Conservation (phyloP, 2,113 vertebrate genomes). For the Potamarius usumacintae region DNA sequence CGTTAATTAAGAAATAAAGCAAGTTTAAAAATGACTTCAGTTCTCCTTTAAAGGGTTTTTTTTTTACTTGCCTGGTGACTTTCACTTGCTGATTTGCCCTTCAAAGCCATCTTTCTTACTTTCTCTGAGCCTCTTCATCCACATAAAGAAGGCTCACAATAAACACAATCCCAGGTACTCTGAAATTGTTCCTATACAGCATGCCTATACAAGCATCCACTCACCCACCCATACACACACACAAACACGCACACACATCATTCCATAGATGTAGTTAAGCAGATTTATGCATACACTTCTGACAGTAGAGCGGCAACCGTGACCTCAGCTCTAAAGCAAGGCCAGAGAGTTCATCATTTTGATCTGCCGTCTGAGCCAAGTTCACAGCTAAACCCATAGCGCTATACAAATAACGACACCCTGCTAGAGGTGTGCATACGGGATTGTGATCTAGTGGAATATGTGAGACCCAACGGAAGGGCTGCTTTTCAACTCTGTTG, state of each 20-base stretch:
- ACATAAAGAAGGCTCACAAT: background rate
- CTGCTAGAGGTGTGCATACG: background rate
- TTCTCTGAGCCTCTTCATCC: background rate
- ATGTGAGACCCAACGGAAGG: background rate
- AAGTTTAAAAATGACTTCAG: too few species aligned
- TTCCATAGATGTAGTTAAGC: constrained; percentile 46
- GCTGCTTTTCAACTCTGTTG: background rate
- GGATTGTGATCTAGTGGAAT: background rate
- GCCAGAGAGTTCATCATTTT: constrained; percentile 66
- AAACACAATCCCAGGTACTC: background rate
- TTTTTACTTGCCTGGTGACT: constrained; percentile 28
- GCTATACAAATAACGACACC: constrained; percentile 7
- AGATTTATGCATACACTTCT: constrained; percentile 69
- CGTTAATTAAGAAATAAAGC: too few species aligned
- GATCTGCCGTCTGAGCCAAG: constrained; percentile 51
- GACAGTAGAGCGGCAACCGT: constrained; percentile 57
- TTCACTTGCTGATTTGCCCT: background rate
- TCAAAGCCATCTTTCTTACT: background rate
- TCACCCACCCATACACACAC: background rate
- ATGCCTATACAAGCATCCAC: constrained; percentile 5
- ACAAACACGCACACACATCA: constrained; percentile 18
- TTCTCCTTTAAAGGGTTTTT: background rate
- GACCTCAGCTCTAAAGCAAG: constrained; percentile 66
- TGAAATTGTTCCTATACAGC: constrained; percentile 5
- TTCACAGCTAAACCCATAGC: constrained; percentile 21